Percentiles rank a stretch among this genome's conserved stretches.
phyloP scores from a whole-genome alignment of 53 echinoderm and acorn worm species.

The Echinometra lucunter region DNA sequence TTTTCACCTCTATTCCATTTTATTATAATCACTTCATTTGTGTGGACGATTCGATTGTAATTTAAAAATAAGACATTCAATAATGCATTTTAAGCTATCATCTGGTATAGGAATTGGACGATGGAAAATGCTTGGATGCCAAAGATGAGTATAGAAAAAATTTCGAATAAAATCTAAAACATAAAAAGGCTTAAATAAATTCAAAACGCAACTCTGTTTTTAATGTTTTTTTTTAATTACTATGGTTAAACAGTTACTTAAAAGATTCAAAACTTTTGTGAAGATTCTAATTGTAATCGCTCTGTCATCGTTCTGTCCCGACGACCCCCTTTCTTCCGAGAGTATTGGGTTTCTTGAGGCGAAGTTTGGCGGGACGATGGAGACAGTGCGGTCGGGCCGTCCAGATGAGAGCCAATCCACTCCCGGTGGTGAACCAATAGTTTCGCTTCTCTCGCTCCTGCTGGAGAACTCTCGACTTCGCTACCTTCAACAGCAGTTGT shows the following conservation, averaged over 20 bases:
- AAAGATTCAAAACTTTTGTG: constrained; percentile 8
- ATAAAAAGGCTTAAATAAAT: neutral
- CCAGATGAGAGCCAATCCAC: neutral
- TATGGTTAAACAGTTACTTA: neutral
- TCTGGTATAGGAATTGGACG: too few relatives aligned
- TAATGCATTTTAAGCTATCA: too few relatives aligned
- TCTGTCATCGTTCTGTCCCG: neutral
- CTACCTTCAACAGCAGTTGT: neutral
- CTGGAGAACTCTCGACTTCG: neutral
- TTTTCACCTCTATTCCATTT: too few relatives aligned
- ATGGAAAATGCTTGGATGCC: too few relatives aligned
- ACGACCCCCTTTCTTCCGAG: neutral
- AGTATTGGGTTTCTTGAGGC: constrained; percentile 23
- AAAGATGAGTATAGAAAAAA: too few relatives aligned
- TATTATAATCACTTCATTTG: too few relatives aligned
- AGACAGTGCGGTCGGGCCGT: constrained; percentile 4
- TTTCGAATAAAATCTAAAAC: too few relatives aligned
- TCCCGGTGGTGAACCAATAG: constrained; percentile 40
- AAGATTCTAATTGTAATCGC: neutral
- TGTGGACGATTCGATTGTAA: too few relatives aligned
- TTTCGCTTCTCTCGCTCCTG: constrained; percentile 45
- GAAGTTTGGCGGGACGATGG: constrained; percentile 17
- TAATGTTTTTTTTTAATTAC: neutral
- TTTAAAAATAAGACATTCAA: too few relatives aligned
- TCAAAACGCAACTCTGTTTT: neutral